These are phyloP conservation scores for Pachypanchax playfairii DNA, from an alignment of 2,113 vertebrate species.

Conservation along the genomic window DNA sequence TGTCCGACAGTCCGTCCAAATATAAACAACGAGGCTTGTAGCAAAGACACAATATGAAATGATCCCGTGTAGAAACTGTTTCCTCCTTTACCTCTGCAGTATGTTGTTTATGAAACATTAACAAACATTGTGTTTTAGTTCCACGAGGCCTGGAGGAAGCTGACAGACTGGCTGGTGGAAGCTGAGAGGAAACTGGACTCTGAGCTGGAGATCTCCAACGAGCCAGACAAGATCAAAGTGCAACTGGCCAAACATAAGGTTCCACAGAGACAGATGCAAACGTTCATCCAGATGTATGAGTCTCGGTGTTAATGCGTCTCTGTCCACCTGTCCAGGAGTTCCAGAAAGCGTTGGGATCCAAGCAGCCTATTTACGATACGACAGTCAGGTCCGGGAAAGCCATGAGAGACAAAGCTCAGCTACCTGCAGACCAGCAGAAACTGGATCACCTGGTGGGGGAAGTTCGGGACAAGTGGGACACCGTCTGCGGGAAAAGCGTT, in stretches of 20 bases:
- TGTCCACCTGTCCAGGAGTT: conserved; percentile 86
- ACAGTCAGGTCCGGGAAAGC: conserved; percentile 93
- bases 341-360: conserved; percentile 94
- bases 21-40: too few relatives aligned
- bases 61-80: too few relatives aligned
- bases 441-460: conserved; percentile 94
- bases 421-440: conserved; percentile 89
- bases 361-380: conserved; percentile 97
- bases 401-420: conserved; percentile 92
- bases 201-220: conserved; percentile 97
- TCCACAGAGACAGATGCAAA: not conserved
- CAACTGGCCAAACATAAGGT: conserved; percentile 98
- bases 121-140: conserved; percentile 78
- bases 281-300: too few relatives aligned
- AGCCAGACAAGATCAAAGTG: conserved; percentile 98
- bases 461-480: conserved; percentile 98
- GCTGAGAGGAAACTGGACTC: conserved; percentile 95
- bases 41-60: too few relatives aligned
- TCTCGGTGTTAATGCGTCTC: too few relatives aligned
- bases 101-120: not conserved
- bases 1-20: too few relatives aligned
- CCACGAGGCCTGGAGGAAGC: conserved; percentile 97
- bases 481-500: conserved; percentile 97
- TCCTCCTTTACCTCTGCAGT: too few relatives aligned
- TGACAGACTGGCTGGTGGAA: conserved; percentile 96